Base-by-base conservation (phyloP, 2,888 invertebrate species). In the Yponomeuta sedellus region DNA sequence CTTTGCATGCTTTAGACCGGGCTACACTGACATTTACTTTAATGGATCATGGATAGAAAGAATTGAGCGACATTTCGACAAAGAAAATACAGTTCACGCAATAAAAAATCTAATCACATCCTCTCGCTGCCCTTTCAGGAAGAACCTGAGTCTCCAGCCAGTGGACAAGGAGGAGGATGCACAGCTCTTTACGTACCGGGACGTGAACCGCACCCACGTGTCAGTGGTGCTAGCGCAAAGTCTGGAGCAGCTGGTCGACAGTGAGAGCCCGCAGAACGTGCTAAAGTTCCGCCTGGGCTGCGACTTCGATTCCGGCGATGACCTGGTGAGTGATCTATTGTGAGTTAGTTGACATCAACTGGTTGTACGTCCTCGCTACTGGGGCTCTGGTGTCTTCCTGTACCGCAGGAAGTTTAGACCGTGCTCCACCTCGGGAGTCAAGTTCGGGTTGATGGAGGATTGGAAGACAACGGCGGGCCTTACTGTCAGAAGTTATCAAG, bases 201-300 rank as follows among this genome's bases (percentile, higher is more conserved):
- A 96, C 75, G 82, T 96, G 66, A 97, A 97, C 86, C 86, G 93
- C 22, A 96, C 96, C 0, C 94, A 95, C 70, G 94, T 97, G 70
- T 94, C 96, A 5, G 92, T 97, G 65, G 91, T 94, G 66, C 85
- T 97, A 69, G 95, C 95, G 0, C 94, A 95, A 82, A 95, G 95
- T 2, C 86, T 97, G 70, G 97, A 97, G 75, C 92, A 94, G 65
- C 88, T 97, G 61, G 97, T 97, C 25, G 97, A 97, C 88, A 93
- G 94, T 22, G 96, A 96, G 77, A 92, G 92, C 65, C 96, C 96
- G 0, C 94, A 95, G 79, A 97, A 96, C 83, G 93, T 97, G 64
- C 92, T 97, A 68, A 97, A 97, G 88, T 96, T 97, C 84, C 92
- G 96, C 61, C 92, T 97, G 44, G 93, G 95, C 59, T 97, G 97